Conservation (phyloP, 2,888 invertebrate genomes). For the Cryptocephalus primarius region DNA sequence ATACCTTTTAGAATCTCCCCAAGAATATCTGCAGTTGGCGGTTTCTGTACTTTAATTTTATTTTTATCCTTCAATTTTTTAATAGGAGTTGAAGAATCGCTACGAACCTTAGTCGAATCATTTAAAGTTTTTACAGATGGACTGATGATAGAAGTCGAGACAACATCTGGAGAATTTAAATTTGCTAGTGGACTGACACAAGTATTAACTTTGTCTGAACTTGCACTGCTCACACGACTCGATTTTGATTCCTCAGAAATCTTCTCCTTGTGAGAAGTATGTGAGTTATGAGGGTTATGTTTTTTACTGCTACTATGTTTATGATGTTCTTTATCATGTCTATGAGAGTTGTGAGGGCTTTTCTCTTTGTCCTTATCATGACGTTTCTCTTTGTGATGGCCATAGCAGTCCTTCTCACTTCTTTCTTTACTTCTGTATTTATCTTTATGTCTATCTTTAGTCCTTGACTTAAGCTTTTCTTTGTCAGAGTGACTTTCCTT, state of each 20-base stretch:
- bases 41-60: conserved; percentile 25
- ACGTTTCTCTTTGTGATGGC: conserved; percentile 15
- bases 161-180: conserved; percentile 1
- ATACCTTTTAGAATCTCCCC: conserved; percentile 36
- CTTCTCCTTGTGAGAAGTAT: conserved; percentile 13
- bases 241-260: conserved; percentile 6
- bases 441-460: conserved; percentile 20
- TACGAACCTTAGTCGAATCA: conserved; percentile 2
- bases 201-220: conserved; percentile 2
- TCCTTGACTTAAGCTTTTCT: conserved; percentile 13
- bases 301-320: conserved; percentile 16
- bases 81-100: conserved; percentile 10
- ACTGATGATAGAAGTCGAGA: conserved; percentile 2
- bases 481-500: conserved; percentile 3
- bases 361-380: conserved; percentile 18
- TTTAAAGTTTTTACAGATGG: conserved; percentile 4
- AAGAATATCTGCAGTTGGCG: conserved; percentile 31
- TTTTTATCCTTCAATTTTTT: conserved; percentile 22
- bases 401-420: conserved; percentile 3
- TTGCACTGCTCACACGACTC: conserved; percentile 5
- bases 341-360: conserved; percentile 18
- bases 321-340: conserved; percentile 15
- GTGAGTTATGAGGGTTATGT: conserved; percentile 12
- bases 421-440: conserved; percentile 22
- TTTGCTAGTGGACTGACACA: conserved; percentile 1